Evolutionary conservation across 2,888 invertebrate species (phyloP), one percentile per base, ranked within the genome.

Genomic region (Pocota personata): DNA sequence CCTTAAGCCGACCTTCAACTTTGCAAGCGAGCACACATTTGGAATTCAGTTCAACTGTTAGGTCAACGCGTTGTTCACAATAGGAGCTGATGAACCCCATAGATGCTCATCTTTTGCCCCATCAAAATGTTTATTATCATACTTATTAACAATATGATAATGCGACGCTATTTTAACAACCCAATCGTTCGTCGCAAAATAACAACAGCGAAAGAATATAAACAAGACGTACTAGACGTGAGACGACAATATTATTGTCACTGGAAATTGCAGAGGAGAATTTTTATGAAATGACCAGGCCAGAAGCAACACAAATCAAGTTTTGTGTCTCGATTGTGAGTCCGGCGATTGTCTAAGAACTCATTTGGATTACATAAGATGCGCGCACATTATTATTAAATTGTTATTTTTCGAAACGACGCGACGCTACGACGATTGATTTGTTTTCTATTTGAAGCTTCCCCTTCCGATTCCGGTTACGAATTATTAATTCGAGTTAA

Each of bases 1-100:
- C 19, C 37, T 12, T 21, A 35, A 27, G 48, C 30, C 57, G 57
- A 57, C 76, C 76, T 76, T 76, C 76, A 76, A 76, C 76, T 76
- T 66, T 67, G 32, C 37, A n/a, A n/a, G n/a, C n/a, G n/a, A n/a
- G n/a, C n/a, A n/a, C n/a, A n/a, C n/a, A n/a, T 10, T 16, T 19
- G 14, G 64, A 37, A 35, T 21, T 76, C 67, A 76, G 66, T 66
- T 75, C 75, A 58, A 10, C 19, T 12, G 32, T 21, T 48, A 21
- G 58, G 58, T 60, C 46, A 48, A 24, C 60, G 48, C 58, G 55
- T 55, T n/a, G 32, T 55, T 48, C 12, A 32, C 5, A 21, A 46
- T 16, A 48, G 64, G 32, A 48, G 48, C 64, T 48, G 48, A 19
- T 19, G 64, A 64, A 48, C 48, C 40, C n/a, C 32, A 48, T 32